Percentiles rank a stretch among this genome's conserved stretches.
These are phyloP conservation scores for Chrysemys picta DNA, from an alignment of 2,113 vertebrate genomes.

Conservation along the genomic window DNA sequence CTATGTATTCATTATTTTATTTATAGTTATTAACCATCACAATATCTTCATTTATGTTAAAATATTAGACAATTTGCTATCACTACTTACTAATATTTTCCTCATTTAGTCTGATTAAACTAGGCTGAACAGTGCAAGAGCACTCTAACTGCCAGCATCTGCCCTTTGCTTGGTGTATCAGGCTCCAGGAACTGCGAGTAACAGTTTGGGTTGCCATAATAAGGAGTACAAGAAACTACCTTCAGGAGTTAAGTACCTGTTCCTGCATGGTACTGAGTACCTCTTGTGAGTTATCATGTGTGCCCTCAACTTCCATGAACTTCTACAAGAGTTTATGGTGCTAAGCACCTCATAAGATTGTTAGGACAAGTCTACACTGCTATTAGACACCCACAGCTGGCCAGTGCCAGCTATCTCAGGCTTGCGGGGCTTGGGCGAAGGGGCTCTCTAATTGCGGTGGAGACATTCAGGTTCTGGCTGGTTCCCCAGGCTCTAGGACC, in stretches of 20 bases:
- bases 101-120: background rate
- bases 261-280: background rate
- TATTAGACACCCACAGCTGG: background rate
- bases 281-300: background rate
- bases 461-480: background rate
- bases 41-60: background rate
- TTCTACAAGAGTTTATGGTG: fast-evolving
- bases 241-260: background rate
- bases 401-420: background rate
- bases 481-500: background rate
- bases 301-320: background rate
- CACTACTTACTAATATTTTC: fast-evolving
- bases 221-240: conserved; percentile 20
- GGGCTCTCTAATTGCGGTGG: background rate
- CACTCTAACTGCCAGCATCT: background rate
- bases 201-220: fast-evolving
- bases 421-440: background rate
- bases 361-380: background rate
- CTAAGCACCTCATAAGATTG: background rate
- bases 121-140: background rate
- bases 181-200: background rate
- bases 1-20: background rate
- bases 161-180: background rate
- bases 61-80: background rate
- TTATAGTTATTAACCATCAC: background rate